Base-by-base conservation (phyloP, 2,113 vertebrate genomes). In the Pelecanoides urinatrix region DNA sequence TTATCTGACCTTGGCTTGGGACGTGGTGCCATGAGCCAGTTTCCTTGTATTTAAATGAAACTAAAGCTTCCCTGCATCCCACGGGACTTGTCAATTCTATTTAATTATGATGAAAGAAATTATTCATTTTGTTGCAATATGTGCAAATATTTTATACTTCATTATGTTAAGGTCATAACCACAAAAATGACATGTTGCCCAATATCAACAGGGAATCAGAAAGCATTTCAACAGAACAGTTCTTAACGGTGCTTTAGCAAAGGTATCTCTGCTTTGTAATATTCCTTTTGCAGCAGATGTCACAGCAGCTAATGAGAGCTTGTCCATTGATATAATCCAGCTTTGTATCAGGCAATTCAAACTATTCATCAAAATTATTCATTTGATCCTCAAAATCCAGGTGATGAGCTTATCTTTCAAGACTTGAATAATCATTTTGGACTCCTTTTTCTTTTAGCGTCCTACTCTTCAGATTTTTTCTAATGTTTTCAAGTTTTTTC, bases 311-410 rank as follows among this genome's bases (percentile, higher is more conserved):
- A 85, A 95, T 82, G 62, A 94, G 53, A 94, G 45, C 65, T 91
- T 97, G 58, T 90, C 70, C 40, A 26, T 21, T 55, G 66, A 53
- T 79, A 90, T 95, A 96, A 97, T 96, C 96, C 94, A 94, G 94
- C 84, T 96, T 97, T 92, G 49, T n/a, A 95, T 88, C 62, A 88
- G 53, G 36, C 77, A 87, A 52, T 50, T 63, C 59, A 68, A 90
- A 65, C 53, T 40, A 56, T 61, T 90, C 9, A 90, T 82, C 36
- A 90, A 92, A 94, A 95, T 65, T 29, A 58, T 49, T 95, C 3
- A 68, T 88, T 94, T 91, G 76, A 92, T 96, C 79, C 74, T 91
- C 67, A 94, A 96, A 96, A 94, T 82, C 81, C 93, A 88, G 58
- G 84, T 90, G 77, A 78, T 82, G 16, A 82, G 70, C 77, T 96